A percentile compares a stretch with the other conserved stretches of the same genome.
Evolutionary conservation across 2,113 vertebrate genomes (phyloP).

Genomic region (Mustela lutreola): DNA sequence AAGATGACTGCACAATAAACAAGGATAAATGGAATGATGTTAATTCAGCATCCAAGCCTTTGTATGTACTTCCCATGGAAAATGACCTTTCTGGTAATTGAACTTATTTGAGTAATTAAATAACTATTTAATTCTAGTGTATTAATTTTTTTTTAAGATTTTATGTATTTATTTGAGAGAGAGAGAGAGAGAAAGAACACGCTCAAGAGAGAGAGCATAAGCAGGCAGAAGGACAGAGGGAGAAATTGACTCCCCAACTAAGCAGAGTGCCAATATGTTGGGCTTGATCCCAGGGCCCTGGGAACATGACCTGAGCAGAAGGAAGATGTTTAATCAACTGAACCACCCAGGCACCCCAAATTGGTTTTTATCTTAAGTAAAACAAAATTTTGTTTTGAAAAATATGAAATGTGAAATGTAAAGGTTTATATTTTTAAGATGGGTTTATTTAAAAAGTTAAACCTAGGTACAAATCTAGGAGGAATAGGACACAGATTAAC

Average conservation of each 20-base stretch:
- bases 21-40: constrained; percentile 83
- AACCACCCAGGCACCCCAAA: background rate
- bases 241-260: background rate
- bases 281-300: background rate
- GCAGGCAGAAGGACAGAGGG: background rate
- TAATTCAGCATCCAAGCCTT: constrained; percentile 83
- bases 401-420: constrained; percentile 46
- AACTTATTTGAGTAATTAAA: constrained; percentile 55
- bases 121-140: constrained; percentile 39
- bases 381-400: constrained; percentile 17
- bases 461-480: constrained; percentile 38
- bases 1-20: constrained; percentile 83
- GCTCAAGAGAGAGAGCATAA: background rate
- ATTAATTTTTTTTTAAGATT: background rate
- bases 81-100: constrained; percentile 81
- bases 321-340: background rate
- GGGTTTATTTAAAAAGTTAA: constrained; percentile 47
- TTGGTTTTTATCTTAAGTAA: constrained; percentile 59
- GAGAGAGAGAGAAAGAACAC: background rate
- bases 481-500: background rate
- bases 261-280: background rate
- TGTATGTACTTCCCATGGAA: constrained; percentile 37
- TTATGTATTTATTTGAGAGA: background rate
- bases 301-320: background rate
- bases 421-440: constrained; percentile 54